Conservation (phyloP, 1,140 invertebrate species). For the Hirudo medicinalis region DNA sequence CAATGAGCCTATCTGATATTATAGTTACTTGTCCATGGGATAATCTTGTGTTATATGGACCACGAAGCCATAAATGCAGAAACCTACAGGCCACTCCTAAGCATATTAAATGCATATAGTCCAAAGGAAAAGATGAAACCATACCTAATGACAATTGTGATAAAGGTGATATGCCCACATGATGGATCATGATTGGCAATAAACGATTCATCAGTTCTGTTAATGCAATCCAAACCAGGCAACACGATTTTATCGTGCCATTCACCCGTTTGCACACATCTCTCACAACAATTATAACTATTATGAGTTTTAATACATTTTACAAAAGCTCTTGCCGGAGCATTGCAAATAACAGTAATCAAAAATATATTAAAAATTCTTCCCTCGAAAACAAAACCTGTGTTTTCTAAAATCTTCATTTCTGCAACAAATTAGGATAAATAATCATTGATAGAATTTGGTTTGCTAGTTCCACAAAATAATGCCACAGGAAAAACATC, state of each 20-base stretch:
- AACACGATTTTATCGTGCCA: constrained; percentile 25
- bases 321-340: too few relatives aligned
- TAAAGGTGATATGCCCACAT: constrained; percentile 28
- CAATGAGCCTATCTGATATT: constrained; percentile 23
- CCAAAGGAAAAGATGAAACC: constrained; percentile 32
- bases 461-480: too few relatives aligned
- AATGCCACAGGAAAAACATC: too few relatives aligned
- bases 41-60: constrained; percentile 19
- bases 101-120: constrained; percentile 41
- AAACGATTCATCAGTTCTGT: constrained; percentile 21
- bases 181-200: constrained; percentile 28
- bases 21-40: constrained; percentile 7
- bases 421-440: too few relatives aligned
- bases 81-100: constrained; percentile 38
- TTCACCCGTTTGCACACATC: too few relatives aligned
- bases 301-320: too few relatives aligned
- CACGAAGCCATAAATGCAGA: constrained; percentile 29
- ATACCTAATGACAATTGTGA: constrained; percentile 29
- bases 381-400: too few relatives aligned
- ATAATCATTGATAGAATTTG: too few relatives aligned
- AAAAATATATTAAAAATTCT: too few relatives aligned
- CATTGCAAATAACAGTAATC: too few relatives aligned
- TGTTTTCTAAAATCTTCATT: too few relatives aligned
- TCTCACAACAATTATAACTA: too few relatives aligned
- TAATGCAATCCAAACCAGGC: constrained; percentile 21